Evolutionary conservation across 2,797 vertebrate species (phyloP), one percentile per base, ranked within the genome.

Genomic region (Platalea minor): DNA sequence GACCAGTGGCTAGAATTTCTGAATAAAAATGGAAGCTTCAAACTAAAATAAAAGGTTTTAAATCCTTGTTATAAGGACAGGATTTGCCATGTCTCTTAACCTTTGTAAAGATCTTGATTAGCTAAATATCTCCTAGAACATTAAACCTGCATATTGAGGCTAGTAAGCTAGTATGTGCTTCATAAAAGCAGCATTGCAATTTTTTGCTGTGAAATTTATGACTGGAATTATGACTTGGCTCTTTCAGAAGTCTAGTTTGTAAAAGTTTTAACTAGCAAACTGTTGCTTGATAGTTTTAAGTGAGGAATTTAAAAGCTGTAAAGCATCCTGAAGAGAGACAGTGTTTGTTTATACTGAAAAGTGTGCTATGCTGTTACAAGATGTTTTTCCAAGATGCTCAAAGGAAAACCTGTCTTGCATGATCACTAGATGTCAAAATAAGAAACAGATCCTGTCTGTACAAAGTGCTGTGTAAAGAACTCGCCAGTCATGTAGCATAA

Each of bases 401-500:
- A 31, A 60, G 50, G n/a, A 33, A 33, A 60, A 24, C 4, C 4
- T 75, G 33, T 8, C 45, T 20, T 48, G 21, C 5, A 12, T 48
- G 78, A 19, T 70, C 12, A 13, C 51, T n/a, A 7, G 45, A 4
- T 6, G 17, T 0, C 35, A 35, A 68, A 51, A 3, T 3, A 59
- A 43, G 9, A 18, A 16, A 10, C 24, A 24, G 39, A 16, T 53
- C 51, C 14, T 70, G 92, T 9, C 33, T 59, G n/a, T 7, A 3
- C 0, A 0, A 9, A 21, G 48, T 46, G 41, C 61, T 83, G 19
- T 17, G 11, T 7, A 19, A 24, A n/a, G 16, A 85, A 9, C 45
- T 73, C 1, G 1, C 39, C 17, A 15, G 20, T 10, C 51, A 1
- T 2, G 8, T 5, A 16, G 31, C 7, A 0, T 24, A 33, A 11